These are phyloP conservation scores for Daubentonia madagascariensis DNA, from an alignment of 2,113 vertebrate species.

Conservation along the genomic window DNA sequence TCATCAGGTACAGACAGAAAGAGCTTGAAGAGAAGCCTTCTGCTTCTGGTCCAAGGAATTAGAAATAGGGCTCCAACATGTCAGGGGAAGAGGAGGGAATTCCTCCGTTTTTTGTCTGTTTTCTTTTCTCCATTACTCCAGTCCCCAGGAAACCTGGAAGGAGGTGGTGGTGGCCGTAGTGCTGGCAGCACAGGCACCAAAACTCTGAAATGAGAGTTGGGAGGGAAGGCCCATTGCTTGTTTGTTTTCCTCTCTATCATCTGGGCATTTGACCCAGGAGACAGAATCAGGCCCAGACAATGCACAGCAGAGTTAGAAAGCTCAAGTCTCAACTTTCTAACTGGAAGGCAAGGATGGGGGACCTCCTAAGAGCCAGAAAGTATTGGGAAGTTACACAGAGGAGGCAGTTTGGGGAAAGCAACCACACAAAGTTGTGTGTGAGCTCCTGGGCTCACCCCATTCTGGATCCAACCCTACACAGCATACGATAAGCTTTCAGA, in stretches of 20 bases:
- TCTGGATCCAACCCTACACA: too few relatives aligned
- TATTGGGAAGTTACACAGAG: neutral
- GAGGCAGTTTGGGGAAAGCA: too few relatives aligned
- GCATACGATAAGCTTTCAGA: neutral
- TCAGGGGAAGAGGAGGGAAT: fast-evolving
- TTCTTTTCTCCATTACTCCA: neutral
- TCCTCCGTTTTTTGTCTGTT: neutral
- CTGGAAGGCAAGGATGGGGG: neutral
- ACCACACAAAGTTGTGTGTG: fast-evolving
- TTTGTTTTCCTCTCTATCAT: neutral
- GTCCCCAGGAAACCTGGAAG: neutral
- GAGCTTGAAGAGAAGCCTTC: neutral
- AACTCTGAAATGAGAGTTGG: neutral
- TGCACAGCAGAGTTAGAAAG: neutral
- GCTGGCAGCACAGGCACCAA: neutral
- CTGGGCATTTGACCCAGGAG: neutral
- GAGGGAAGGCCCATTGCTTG: fast-evolving
- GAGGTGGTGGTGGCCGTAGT: neutral
- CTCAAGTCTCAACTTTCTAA: neutral
- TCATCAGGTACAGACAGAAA: neutral
- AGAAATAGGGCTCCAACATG: neutral
- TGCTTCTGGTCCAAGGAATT: neutral
- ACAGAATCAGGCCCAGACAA: neutral
- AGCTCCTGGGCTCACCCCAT: neutral
- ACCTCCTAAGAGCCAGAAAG: neutral